Conservation (phyloP, 2,888 invertebrate species). For the Phortica magna region DNA sequence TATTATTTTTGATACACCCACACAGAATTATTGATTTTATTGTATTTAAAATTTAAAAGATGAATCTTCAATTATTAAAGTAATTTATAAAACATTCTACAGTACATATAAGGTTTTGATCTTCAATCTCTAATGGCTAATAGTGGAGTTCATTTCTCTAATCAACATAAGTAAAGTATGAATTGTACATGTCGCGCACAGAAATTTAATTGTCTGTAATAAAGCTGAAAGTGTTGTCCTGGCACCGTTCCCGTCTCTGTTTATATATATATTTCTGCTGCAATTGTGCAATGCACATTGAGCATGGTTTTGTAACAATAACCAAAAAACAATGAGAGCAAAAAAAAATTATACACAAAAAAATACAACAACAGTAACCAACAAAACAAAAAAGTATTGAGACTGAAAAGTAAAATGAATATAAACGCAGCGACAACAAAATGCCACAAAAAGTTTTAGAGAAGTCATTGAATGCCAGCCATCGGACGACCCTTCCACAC, state of each 20-base stretch:
- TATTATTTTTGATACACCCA: no score
- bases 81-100: no score
- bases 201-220: background rate
- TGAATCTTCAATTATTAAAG: no score
- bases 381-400: conserved; percentile 6
- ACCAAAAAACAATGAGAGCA: conserved; percentile 15
- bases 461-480: conserved; percentile 71
- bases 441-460: conserved; percentile 63
- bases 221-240: background rate
- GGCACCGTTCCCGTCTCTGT: background rate
- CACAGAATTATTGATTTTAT: no score
- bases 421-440: conserved; percentile 14
- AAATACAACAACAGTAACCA: background rate
- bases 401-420: conserved; percentile 1
- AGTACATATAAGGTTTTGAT: no score
- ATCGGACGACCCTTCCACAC: conserved; percentile 41
- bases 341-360: background rate
- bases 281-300: no score
- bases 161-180: no score
- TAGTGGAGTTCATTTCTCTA: no score
- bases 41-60: no score
- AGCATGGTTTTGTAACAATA: background rate
- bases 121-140: no score
- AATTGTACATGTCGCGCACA: conserved; percentile 20
- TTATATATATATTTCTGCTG: background rate